phyloP scores from a whole-genome alignment of 2,888 invertebrate species.

The Dioctria linearis region DNA sequence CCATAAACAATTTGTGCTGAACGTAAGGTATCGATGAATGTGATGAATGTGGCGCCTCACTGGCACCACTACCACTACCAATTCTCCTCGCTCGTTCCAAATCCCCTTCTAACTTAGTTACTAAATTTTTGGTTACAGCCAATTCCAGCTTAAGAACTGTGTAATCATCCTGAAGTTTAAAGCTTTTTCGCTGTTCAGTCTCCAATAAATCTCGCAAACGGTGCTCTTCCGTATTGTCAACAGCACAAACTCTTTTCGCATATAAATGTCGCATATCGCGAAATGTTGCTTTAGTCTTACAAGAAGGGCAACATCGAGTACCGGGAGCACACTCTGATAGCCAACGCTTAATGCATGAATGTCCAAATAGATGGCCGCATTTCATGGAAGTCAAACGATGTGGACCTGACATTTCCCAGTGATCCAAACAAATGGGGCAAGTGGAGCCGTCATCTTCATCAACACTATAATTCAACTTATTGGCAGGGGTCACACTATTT shows the following conservation, averaged over 20 bases:
- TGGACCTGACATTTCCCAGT: slow-evolving; percentile 88
- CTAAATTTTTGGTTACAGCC: slow-evolving; percentile 66
- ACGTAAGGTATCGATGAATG: background rate
- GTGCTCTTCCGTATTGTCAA: slow-evolving; percentile 86
- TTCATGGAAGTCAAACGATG: slow-evolving; percentile 89
- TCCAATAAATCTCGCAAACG: slow-evolving; percentile 77
- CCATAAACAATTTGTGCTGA: slow-evolving; percentile 72
- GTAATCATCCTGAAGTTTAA: slow-evolving; percentile 75
- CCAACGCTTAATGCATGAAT: slow-evolving; percentile 76
- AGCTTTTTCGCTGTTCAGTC: slow-evolving; percentile 74
- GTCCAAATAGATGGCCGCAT: slow-evolving; percentile 95
- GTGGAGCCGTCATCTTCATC: slow-evolving; percentile 80
- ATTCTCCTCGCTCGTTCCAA: slow-evolving; percentile 14
- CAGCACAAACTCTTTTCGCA: slow-evolving; percentile 81
- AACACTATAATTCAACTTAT: slow-evolving; percentile 60
- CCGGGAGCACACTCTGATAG: slow-evolving; percentile 65
- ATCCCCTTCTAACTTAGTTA: slow-evolving; percentile 52
- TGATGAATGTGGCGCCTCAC: background rate
- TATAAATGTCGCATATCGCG: slow-evolving; percentile 85
- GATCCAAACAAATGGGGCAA: slow-evolving; percentile 91
- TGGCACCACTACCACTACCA: slow-evolving; percentile 23
- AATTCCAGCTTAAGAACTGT: slow-evolving; percentile 69
- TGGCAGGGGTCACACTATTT: slow-evolving; percentile 19
- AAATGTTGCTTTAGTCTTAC: slow-evolving; percentile 81
- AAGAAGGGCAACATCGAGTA: slow-evolving; percentile 80